Conservation (phyloP, 1,140 invertebrate species). For the Listronotus oregonensis region DNA sequence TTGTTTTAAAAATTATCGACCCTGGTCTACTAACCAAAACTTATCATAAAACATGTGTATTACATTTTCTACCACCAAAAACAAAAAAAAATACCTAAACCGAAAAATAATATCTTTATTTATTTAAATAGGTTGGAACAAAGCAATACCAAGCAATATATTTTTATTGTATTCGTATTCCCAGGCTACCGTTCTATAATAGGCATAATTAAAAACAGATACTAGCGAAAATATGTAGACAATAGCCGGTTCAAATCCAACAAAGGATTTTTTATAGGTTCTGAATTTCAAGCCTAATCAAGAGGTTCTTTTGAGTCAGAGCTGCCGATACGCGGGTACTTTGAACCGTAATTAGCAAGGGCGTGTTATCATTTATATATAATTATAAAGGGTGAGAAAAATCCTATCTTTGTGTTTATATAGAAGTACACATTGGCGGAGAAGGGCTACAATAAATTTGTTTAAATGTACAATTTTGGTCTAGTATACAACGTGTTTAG, state of each 20-base stretch:
- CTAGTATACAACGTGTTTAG: too few relatives aligned
- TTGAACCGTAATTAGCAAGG: slow-evolving; percentile 34
- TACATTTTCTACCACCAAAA: too few relatives aligned
- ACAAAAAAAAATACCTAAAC: too few relatives aligned
- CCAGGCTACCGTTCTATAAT: slow-evolving; percentile 17
- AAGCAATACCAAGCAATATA: too few relatives aligned
- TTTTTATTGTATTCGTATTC: background rate
- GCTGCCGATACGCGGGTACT: slow-evolving; percentile 28
- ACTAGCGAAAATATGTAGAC: slow-evolving; percentile 21
- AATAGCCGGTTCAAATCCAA: slow-evolving; percentile 10
- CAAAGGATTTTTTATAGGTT: slow-evolving; percentile 27
- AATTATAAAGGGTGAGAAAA: slow-evolving; percentile 36
- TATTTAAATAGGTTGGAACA: too few relatives aligned
- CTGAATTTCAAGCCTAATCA: slow-evolving; percentile 36
- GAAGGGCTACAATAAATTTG: background rate
- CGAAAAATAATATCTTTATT: too few relatives aligned
- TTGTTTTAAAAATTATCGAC: too few relatives aligned
- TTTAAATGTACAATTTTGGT: too few relatives aligned
- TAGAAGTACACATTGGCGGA: slow-evolving; percentile 13
- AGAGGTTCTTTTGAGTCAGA: slow-evolving; percentile 24
- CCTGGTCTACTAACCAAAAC: too few relatives aligned
- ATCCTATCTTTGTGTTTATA: slow-evolving; percentile 23
- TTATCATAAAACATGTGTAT: too few relatives aligned
- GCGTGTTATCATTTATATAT: slow-evolving; percentile 32
- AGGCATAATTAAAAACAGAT: slow-evolving; percentile 20